Conservation (phyloP, 2,113 vertebrate genomes). For the Shinisaurus crocodilurus region DNA sequence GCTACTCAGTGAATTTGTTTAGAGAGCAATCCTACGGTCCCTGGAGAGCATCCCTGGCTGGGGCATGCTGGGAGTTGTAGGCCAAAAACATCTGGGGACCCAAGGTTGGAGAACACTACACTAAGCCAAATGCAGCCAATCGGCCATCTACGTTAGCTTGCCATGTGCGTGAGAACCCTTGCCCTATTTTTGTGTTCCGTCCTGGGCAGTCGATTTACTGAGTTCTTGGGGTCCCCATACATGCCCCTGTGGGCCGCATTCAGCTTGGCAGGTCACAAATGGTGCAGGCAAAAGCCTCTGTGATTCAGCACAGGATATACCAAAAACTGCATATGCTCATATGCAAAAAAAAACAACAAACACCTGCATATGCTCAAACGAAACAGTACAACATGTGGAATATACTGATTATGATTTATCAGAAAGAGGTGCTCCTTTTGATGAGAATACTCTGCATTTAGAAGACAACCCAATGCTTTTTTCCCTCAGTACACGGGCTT, state of each 20-base stretch:
- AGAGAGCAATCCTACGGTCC: neutral
- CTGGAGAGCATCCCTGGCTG: no score
- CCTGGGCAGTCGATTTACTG: neutral
- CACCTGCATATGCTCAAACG: no score
- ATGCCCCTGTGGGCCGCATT: neutral
- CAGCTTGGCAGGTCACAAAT: neutral
- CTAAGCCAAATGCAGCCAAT: neutral
- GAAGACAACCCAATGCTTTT: accelerated
- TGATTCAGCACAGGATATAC: neutral
- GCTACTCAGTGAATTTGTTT: no score
- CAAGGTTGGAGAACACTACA: no score
- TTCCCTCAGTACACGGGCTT: neutral
- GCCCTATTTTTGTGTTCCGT: neutral
- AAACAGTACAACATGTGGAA: neutral
- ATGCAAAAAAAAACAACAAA: no score
- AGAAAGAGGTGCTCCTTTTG: neutral
- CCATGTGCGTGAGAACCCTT: neutral
- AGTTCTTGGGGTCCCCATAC: neutral
- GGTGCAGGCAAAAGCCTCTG: neutral
- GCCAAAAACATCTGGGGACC: no score
- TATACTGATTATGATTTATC: neutral
- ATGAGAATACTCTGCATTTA: accelerated
- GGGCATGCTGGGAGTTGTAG: no score
- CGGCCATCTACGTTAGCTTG: neutral
- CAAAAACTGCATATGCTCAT: neutral